These are phyloP conservation scores for Medauroidea extradentata DNA, from an alignment of 1,140 invertebrate species.

Conservation along the genomic window DNA sequence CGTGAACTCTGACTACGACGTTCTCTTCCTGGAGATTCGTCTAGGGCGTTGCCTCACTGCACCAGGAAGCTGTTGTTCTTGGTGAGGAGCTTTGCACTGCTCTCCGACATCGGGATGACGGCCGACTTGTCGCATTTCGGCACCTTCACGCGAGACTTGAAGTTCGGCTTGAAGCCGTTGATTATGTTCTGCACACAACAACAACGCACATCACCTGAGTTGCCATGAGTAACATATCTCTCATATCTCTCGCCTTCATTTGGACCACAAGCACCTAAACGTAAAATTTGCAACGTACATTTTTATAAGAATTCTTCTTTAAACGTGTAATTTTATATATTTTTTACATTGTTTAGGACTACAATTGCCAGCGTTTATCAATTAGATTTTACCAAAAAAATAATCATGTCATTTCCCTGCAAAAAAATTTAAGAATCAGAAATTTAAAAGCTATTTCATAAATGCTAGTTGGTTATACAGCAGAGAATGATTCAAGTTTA, in stretches of 20 bases:
- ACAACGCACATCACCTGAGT: background rate
- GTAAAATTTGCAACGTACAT: background rate
- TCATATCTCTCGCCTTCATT: background rate
- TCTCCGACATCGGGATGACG: slow-evolving; percentile 48
- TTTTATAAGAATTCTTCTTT: background rate
- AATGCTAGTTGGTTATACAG: background rate
- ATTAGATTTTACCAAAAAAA: background rate
- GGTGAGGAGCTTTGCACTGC: slow-evolving; percentile 42
- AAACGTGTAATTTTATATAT: too few species aligned
- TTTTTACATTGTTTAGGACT: background rate
- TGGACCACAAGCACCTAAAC: background rate
- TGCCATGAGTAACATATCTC: background rate
- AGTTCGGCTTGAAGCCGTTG: slow-evolving; percentile 46
- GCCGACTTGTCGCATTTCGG: slow-evolving; percentile 43
- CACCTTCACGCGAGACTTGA: slow-evolving; percentile 45
- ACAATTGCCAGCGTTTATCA: background rate
- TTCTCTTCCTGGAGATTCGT: too few species aligned
- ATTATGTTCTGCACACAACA: slow-evolving; percentile 43
- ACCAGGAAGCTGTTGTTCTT: slow-evolving; percentile 43
- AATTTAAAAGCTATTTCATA: background rate
- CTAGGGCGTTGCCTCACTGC: background rate
- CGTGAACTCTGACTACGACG: too few species aligned
- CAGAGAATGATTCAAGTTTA: background rate
- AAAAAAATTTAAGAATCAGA: slow-evolving; percentile 5
- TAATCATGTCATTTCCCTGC: background rate